Conservation (phyloP, 1,140 invertebrate genomes). For the Mylabris phalerata region DNA sequence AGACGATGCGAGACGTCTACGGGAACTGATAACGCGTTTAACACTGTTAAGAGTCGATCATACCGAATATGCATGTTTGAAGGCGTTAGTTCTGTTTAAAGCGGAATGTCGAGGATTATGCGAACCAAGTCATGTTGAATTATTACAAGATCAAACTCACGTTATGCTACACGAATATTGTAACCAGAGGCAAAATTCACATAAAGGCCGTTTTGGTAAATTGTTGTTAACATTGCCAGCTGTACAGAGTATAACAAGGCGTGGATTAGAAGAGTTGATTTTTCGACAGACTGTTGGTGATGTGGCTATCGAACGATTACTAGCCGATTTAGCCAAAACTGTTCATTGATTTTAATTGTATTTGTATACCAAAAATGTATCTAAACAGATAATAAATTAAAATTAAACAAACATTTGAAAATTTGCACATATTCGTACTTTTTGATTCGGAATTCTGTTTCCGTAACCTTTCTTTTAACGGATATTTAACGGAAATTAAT, state of each 20-base stretch:
- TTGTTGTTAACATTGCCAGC: slow-evolving; percentile 62
- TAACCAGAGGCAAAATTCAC: slow-evolving; percentile 42
- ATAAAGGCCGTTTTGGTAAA: slow-evolving; percentile 52
- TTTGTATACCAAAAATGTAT: neutral
- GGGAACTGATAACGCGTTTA: slow-evolving; percentile 56
- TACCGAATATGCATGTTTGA: slow-evolving; percentile 78
- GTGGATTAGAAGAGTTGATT: slow-evolving; percentile 56
- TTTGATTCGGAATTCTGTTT: too few relatives aligned
- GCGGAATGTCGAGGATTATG: slow-evolving; percentile 64
- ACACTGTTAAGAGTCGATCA: slow-evolving; percentile 62
- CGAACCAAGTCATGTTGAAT: slow-evolving; percentile 55
- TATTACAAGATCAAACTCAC: slow-evolving; percentile 71
- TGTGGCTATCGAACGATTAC: slow-evolving; percentile 59
- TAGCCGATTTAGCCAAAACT: slow-evolving; percentile 54
- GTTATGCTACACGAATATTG: slow-evolving; percentile 64
- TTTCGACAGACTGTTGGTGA: slow-evolving; percentile 65
- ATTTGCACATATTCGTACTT: neutral
- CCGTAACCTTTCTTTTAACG: too few relatives aligned
- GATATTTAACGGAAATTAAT: too few relatives aligned
- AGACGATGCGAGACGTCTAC: slow-evolving; percentile 45
- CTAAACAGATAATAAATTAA: too few relatives aligned
- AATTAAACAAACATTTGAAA: too few relatives aligned
- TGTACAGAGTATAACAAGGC: slow-evolving; percentile 48
- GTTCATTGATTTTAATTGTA: slow-evolving; percentile 18
- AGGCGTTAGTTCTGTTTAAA: slow-evolving; percentile 74